Base-by-base conservation (phyloP, 2,113 vertebrate genomes). In the Callithrix jacchus region DNA sequence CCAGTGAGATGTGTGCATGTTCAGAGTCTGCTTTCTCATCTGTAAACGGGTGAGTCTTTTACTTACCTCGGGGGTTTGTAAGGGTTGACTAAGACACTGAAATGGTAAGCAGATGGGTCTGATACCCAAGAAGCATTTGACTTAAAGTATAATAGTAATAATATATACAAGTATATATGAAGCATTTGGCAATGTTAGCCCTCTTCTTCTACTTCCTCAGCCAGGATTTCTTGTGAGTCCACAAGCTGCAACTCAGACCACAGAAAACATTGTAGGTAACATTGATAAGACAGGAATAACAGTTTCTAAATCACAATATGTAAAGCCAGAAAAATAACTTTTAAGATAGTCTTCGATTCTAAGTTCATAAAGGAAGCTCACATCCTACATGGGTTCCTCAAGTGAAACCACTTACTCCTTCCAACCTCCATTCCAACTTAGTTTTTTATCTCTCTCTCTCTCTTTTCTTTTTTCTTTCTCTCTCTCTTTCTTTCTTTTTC, bases 321-420 rank as follows among this genome's bases (percentile, higher is more conserved):
- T 0, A 16, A 35, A 56, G 5, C 16, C 1, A 4, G 25, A 18
- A 35, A 27, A 25, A 42, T 17, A 12, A 30, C 25, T 20, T 35
- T 0, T 2, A 30, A 4, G 30, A 13, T 20, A 20, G 32, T 27
- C 32, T 7, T 30, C 18, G 7, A 70, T 23, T 58, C 16, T 74
- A 21, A 4, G 8, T 8, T 40, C 64, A 25, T 2, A 9, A 74
- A 58, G 14, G 8, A 37, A n/a, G 16, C 54, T 32, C 52, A 12
- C 32, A 7, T 6, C 1, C 18, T 20, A 0, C 2, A 0, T 20
- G 2, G 3, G 35, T 2, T 45, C 61, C 58, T 30, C 3, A 4
- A 32, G 16, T 21, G 13, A 25, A 35, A 35, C 54, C 1, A 0
- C 49, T 56, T 3, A 0, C 25, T 68, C 32, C 49, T n/a, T 9